These are phyloP conservation scores for Phoeniculus purpureus DNA, from an alignment of 2,797 vertebrate species.

Conservation along the genomic window DNA sequence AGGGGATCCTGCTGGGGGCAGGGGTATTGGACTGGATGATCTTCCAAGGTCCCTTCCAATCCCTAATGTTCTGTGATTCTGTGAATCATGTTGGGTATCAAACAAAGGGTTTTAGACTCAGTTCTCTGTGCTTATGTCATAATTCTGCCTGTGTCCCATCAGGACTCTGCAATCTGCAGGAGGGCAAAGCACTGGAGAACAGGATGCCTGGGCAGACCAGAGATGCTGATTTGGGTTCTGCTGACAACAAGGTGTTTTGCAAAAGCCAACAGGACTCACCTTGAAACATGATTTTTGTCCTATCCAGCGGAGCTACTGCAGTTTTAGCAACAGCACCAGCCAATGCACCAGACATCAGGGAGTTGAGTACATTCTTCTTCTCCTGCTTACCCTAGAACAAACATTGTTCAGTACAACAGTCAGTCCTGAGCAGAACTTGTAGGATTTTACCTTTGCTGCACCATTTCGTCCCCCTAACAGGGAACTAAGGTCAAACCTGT, in stretches of 20 bases:
- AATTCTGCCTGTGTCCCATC: neutral
- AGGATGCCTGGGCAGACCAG: neutral
- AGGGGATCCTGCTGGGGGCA: no score
- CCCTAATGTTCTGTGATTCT: no score
- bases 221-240: neutral
- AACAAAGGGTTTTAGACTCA: neutral
- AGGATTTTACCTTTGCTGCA: neutral
- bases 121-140: accelerated
- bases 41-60: no score
- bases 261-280: constrained; percentile 71
- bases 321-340: constrained; percentile 97
- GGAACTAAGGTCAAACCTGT: neutral
- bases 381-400: constrained; percentile 79
- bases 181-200: neutral
- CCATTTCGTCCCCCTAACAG: neutral
- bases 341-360: constrained; percentile 90
- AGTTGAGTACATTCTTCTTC: constrained; percentile 84
- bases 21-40: no score
- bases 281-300: constrained; percentile 99
- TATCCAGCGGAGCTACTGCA: constrained; percentile 92
- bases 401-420: neutral
- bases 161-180: neutral
- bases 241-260: neutral
- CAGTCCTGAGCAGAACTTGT: neutral
- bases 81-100: neutral